Evolutionary conservation across 2,888 invertebrate genomes (phyloP), one percentile per base, ranked within the genome.

Genomic region (Tanypteryx hageni): DNA sequence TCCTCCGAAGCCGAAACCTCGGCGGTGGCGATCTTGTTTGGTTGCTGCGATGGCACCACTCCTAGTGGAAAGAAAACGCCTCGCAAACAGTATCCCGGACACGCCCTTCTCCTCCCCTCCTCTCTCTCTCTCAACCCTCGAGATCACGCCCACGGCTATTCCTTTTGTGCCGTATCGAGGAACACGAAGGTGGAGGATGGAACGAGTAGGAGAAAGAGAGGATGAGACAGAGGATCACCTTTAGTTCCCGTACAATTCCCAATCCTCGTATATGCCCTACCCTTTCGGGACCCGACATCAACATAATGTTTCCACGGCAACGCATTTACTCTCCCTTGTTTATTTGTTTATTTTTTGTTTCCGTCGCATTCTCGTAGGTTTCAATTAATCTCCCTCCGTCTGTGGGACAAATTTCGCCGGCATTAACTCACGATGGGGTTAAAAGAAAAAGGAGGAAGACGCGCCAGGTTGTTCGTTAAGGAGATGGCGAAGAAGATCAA

Each of bases 371-470:
- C 57, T 57, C 18, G n/a, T 16, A 44, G 56, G 57, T 44, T 86
- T 61, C 86, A 61, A 86, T 86, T 86, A 86, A 86, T 86, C 86
- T 86, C 86, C 61, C 31, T 27, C 64, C 11, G 0, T 9, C 64
- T 61, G 89, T 64, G 27, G 89, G 89, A 89, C 89, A 89, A 89
- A 89, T 89, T 89, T 89, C 89, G 89, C n/a, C 13, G 44, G 56
- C 64, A 89, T 89, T 89, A 89, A 89, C 89, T 86, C 86, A 86
- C 61, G 27, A 18, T 31, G 13, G 86, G 59, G 64, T 61, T 44
- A 68, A 57, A 89, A 56, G 44, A 64, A 44, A 44, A 44, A 64
- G 59, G 44, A 89, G 86, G 31, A 31, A 31, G 76, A 22, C 27
- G 76, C 64, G 7, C 13, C 18, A 64, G 18, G n/a, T 76, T 44